A percentile compares a stretch with the other conserved stretches of the same genome.
Conservation (phyloP, 2,888 invertebrate genomes). For the Drosophila pegasa region DNA sequence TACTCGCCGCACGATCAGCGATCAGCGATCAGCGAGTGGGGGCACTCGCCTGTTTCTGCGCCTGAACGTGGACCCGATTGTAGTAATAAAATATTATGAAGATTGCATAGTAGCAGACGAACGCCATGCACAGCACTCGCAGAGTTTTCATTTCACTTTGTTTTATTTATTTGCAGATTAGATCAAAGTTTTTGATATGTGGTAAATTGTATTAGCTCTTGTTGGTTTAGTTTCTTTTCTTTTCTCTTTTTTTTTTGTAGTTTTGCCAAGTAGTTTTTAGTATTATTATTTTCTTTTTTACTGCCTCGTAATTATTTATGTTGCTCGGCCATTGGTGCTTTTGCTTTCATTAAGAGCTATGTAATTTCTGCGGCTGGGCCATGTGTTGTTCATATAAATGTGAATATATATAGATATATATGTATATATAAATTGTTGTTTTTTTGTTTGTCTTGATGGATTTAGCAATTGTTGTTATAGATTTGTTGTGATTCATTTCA, state of each 20-base stretch:
- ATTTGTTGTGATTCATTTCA: slow-evolving; percentile 32
- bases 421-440: background rate
- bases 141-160: slow-evolving; percentile 57
- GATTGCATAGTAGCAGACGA: slow-evolving; percentile 75
- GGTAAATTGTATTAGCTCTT: slow-evolving; percentile 14
- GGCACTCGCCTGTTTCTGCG: slow-evolving; percentile 23
- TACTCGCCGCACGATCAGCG: no score
- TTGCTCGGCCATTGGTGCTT: slow-evolving; percentile 33
- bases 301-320: slow-evolving; percentile 61
- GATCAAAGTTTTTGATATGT: slow-evolving; percentile 18
- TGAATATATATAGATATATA: background rate
- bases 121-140: slow-evolving; percentile 66
- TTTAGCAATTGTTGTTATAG: slow-evolving; percentile 20
- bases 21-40: slow-evolving; percentile 10
- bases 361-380: slow-evolving; percentile 56
- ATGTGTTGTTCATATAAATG: slow-evolving; percentile 57
- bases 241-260: slow-evolving; percentile 36
- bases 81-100: slow-evolving; percentile 79
- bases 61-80: slow-evolving; percentile 68
- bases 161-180: slow-evolving; percentile 13
- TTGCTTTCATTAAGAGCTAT: slow-evolving; percentile 48
- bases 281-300: slow-evolving; percentile 34
- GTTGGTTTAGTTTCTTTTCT: slow-evolving; percentile 14
- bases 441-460: slow-evolving; percentile 4
- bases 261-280: slow-evolving; percentile 48